Conservation (phyloP, 2,113 vertebrate species). For the Micromys minutus region DNA sequence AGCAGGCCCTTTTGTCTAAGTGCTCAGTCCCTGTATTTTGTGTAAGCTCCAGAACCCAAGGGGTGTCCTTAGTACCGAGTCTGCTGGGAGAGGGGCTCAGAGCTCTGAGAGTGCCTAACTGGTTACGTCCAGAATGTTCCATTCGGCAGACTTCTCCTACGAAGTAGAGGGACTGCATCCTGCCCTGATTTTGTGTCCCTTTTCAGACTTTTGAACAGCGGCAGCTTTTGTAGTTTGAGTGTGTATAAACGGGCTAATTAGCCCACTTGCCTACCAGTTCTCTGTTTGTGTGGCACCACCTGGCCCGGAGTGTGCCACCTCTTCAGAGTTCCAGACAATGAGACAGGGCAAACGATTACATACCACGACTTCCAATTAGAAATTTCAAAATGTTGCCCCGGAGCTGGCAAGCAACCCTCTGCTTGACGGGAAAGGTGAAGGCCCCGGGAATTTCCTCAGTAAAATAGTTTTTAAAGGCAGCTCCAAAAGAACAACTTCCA, state of each 20-base stretch:
- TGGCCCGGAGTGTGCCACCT: slow-evolving; percentile 40
- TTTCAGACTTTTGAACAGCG: slow-evolving; percentile 39
- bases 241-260: slow-evolving; percentile 68
- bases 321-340: slow-evolving; percentile 21
- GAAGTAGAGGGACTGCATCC: background rate
- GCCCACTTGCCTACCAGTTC: slow-evolving; percentile 46
- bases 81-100: background rate
- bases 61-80: background rate
- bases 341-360: slow-evolving; percentile 30
- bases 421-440: slow-evolving; percentile 7
- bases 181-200: slow-evolving; percentile 8
- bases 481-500: background rate
- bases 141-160: background rate
- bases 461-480: background rate
- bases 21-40: background rate
- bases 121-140: slow-evolving; percentile 23
- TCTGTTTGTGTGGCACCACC: slow-evolving; percentile 60
- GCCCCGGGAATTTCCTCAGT: slow-evolving; percentile 7
- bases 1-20: background rate
- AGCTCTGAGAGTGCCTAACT: background rate
- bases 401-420: slow-evolving; percentile 32
- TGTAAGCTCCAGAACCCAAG: background rate
- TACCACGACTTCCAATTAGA: background rate
- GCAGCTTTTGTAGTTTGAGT: slow-evolving; percentile 37
- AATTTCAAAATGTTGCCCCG: slow-evolving; percentile 14